Conservation (phyloP, 2,888 invertebrate species). For the Temnothorax ravouxi region DNA sequence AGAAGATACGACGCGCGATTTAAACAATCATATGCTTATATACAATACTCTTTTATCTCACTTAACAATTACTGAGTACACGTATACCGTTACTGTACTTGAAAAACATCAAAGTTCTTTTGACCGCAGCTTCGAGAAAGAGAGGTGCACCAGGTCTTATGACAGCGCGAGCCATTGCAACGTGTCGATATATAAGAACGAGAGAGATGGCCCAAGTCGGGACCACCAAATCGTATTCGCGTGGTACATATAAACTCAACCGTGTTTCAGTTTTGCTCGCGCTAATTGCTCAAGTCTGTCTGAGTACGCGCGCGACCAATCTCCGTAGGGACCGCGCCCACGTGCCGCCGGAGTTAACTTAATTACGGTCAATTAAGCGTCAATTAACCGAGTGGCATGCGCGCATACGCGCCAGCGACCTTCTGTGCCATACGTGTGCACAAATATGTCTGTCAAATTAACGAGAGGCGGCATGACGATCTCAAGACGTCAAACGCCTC, state of each 20-base stretch:
- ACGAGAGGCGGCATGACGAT: conserved; percentile 61
- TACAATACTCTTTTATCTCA: neutral
- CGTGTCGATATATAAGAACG: neutral
- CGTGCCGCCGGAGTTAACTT: conserved; percentile 78
- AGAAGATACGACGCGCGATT: neutral
- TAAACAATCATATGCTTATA: neutral
- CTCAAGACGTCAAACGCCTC: conserved; percentile 57
- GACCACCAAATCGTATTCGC: neutral
- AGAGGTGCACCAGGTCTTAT: neutral
- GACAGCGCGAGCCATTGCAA: neutral
- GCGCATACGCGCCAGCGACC: conserved; percentile 57
- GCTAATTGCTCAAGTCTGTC: conserved; percentile 62
- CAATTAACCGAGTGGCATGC: conserved; percentile 81
- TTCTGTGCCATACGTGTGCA: conserved; percentile 43
- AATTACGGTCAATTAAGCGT: conserved; percentile 83
- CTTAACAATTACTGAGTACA: neutral
- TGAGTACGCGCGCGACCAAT: conserved; percentile 69
- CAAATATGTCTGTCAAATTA: conserved; percentile 73
- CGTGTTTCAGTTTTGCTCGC: conserved; percentile 59
- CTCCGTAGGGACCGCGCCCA: conserved; percentile 73
- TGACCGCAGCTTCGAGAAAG: neutral
- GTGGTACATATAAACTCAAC: conserved; percentile 33
- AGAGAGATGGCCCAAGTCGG: neutral
- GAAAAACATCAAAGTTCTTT: neutral
- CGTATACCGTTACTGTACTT: neutral